Percentiles rank a stretch among this genome's conserved stretches.
Conservation (phyloP, 2,888 invertebrate species). For the Elmis aenea region DNA sequence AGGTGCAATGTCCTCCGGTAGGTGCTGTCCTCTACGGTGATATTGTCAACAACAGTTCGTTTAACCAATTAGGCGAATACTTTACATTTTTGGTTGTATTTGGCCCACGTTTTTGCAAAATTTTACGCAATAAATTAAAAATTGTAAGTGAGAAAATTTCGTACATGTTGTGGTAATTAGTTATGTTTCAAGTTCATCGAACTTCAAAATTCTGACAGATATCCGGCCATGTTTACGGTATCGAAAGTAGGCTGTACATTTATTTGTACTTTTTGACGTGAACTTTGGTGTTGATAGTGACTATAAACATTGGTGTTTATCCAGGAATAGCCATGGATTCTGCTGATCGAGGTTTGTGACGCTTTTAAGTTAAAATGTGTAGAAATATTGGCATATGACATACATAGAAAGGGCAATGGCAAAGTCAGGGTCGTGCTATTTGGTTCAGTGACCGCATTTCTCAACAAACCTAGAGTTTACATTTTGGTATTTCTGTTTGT, state of each 20-base stretch:
- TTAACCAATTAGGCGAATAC: too few species aligned
- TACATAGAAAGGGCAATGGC: conserved; percentile 53
- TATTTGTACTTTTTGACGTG: conserved; percentile 38
- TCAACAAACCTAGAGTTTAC: conserved; percentile 19
- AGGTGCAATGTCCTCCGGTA: too few species aligned
- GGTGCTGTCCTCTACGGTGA: too few species aligned
- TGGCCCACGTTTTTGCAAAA: conserved; percentile 5
- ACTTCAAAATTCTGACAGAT: conserved; percentile 12
- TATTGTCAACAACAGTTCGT: too few species aligned
- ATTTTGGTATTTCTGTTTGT: conserved; percentile 2
- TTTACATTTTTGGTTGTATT: conserved; percentile 3
- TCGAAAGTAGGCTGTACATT: conserved; percentile 43
- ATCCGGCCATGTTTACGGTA: conserved; percentile 44
- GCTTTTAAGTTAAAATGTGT: conserved; percentile 28
- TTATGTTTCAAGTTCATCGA: not conserved
- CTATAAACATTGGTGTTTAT: conserved; percentile 20
- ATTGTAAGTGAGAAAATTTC: too few species aligned
- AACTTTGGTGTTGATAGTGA: conserved; percentile 27
- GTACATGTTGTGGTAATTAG: too few species aligned
- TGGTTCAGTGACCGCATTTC: conserved; percentile 58
- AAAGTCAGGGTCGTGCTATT: conserved; percentile 58
- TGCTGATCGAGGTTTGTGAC: conserved; percentile 39
- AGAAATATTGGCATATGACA: conserved; percentile 36
- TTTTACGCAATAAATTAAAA: conserved; percentile 3
- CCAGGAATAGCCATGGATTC: conserved; percentile 36